Evolutionary conservation across 2,113 vertebrate species (phyloP).

Genomic region (Redunca redunca): DNA sequence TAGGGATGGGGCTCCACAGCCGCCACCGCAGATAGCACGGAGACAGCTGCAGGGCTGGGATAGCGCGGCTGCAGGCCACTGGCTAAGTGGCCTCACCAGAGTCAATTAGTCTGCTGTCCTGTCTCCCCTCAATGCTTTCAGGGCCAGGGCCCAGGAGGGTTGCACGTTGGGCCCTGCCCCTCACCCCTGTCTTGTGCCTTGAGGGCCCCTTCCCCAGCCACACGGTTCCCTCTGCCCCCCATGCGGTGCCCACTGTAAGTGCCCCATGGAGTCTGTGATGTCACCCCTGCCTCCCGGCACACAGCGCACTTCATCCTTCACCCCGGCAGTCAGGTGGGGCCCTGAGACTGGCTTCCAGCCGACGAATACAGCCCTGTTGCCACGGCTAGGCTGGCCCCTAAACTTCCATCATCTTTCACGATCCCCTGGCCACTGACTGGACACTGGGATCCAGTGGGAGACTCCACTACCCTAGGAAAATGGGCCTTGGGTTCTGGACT

Average conservation of each 20-base stretch:
- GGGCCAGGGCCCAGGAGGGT: neutral
- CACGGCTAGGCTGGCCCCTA: neutral
- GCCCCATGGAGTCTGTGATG: accelerated
- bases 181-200: accelerated
- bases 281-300: accelerated
- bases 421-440: neutral
- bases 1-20: no score
- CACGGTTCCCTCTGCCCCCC: accelerated
- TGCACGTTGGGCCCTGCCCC: accelerated
- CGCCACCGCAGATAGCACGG: accelerated
- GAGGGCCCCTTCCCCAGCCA: no score
- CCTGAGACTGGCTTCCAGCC: accelerated
- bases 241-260: accelerated
- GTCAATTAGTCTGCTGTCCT: accelerated
- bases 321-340: neutral
- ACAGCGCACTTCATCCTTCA: accelerated
- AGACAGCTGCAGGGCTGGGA: neutral
- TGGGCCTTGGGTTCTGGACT: neutral
- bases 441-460: neutral
- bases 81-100: accelerated
- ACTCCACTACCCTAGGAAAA: neutral
- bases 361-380: accelerated
- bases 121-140: accelerated
- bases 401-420: accelerated
- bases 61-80: accelerated